Base-by-base conservation (phyloP, 64 coral and sea anemone genomes). In the Pocillopora damicornis region DNA sequence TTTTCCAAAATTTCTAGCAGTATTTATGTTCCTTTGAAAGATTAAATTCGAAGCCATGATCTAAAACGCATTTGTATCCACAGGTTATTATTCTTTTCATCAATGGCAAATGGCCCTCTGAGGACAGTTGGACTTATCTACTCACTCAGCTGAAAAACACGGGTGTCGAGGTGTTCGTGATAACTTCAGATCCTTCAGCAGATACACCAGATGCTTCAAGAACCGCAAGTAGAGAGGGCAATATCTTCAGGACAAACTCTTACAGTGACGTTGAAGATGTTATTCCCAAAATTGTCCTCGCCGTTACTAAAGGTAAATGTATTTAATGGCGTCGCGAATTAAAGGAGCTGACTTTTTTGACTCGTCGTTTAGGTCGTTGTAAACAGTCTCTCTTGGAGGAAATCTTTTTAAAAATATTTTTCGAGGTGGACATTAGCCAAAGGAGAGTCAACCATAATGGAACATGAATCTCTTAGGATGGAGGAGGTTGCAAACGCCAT, bases 81-180 rank as follows among this genome's bases (percentile, higher is more conserved):
- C 20, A 91, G 90, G 36, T 87, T 13, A 60, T 87, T 11, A 86
- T 91, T 79, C 22, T 91, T 17, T 38, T 91, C 26, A 75, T 85
- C 26, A 86, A 75, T 59, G 90, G 83, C 42, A 14, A 83, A 51
- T 91, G 90, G 90, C 51, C 87, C 11, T 18, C 73, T 61, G 38
- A 73, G 74, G 34, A 63, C 75, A 57, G 73, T 23, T 82, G 75
- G 73, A 78, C 65, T 58, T 37, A 36, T 35, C 75, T 45, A 17
- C 64, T 87, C 11, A 76, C 57, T 20, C 84, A 81, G 26, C 76
- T 91, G 34, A 58, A 75, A 62, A 17, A 58, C 15, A 86, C 36
- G n/a, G 82, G 82, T 8, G 42, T 87, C 65, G 63, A 59, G 7
- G 36, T 77, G 12, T 91, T 79, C 58, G 76, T 85, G 20, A 83